Percentiles rank a stretch among this genome's conserved stretches.
Evolutionary conservation across 1,140 invertebrate genomes (phyloP).

Genomic region (Drosophila aff.): DNA sequence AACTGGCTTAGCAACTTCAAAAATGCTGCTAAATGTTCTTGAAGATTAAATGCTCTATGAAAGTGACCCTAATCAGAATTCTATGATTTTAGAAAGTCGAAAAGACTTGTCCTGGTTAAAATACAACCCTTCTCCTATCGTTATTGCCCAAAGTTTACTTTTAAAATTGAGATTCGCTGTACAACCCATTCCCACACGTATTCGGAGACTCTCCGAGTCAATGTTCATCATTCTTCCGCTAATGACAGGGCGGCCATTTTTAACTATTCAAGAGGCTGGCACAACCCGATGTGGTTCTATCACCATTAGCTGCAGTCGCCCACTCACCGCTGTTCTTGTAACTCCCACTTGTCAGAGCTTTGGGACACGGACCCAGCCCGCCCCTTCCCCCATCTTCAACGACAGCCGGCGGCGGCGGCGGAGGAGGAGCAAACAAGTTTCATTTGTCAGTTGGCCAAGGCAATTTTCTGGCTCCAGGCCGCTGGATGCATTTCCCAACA

Average conservation of each 20-base stretch:
- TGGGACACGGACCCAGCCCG: slow-evolving; percentile 22
- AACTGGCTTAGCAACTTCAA: neutral
- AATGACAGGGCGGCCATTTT: slow-evolving; percentile 54
- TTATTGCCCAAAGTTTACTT: neutral
- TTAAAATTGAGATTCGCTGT: neutral
- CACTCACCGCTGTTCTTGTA: slow-evolving; percentile 22
- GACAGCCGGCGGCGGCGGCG: neutral
- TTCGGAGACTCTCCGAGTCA: slow-evolving; percentile 1
- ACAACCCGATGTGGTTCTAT: slow-evolving; percentile 33
- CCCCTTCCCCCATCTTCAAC: slow-evolving; percentile 3
- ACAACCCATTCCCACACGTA: slow-evolving; percentile 5
- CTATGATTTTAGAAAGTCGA: no score
- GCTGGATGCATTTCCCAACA: slow-evolving; percentile 45
- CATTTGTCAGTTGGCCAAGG: slow-evolving; percentile 53
- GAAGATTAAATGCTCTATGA: no score
- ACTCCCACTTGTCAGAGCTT: slow-evolving; percentile 49
- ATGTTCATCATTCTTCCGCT: slow-evolving; percentile 50
- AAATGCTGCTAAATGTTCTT: neutral
- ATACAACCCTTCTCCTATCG: neutral
- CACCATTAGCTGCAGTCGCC: slow-evolving; percentile 33
- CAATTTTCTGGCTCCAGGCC: slow-evolving; percentile 20
- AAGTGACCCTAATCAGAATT: neutral
- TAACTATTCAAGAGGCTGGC: slow-evolving; percentile 49
- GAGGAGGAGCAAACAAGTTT: slow-evolving; percentile 52
- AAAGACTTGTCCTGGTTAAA: neutral